Conservation (phyloP, 2,888 invertebrate genomes). For the Diplolepis rosae region DNA sequence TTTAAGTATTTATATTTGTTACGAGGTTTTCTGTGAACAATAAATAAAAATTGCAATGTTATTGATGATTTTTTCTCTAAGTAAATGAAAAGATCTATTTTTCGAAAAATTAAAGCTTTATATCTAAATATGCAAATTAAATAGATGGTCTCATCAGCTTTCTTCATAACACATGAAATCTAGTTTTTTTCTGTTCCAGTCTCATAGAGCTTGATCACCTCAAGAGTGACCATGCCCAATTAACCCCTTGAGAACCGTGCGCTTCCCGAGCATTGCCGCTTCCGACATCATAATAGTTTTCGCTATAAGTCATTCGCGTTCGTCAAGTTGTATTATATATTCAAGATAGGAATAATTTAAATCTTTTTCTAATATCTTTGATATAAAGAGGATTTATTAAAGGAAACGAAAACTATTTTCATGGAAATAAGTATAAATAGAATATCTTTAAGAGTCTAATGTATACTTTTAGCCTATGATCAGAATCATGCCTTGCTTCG, state of each 20-base stretch:
- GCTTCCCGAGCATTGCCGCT: constrained; percentile 65
- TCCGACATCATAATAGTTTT: constrained; percentile 69
- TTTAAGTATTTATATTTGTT: no score
- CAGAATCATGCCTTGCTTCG: constrained; percentile 16
- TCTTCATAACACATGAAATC: constrained; percentile 53
- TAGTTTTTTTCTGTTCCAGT: constrained; percentile 69
- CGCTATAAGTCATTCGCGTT: constrained; percentile 57
- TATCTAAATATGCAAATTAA: background rate
- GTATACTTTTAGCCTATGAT: background rate
- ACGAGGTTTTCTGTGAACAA: no score
- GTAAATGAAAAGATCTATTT: no score
- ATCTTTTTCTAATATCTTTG: no score
- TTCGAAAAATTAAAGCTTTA: constrained; percentile 10
- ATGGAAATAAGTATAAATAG: no score
- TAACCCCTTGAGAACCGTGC: constrained; percentile 72
- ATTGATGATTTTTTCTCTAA: no score
- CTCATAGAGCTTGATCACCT: constrained; percentile 70
- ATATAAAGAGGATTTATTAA: no score
- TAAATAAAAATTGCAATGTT: no score
- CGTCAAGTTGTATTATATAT: background rate
- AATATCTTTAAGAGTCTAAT: background rate
- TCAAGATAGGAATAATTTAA: background rate
- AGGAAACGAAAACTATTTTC: no score
- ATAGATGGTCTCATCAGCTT: constrained; percentile 33
- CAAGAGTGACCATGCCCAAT: constrained; percentile 71